Evolutionary conservation across 2,113 vertebrate genomes (phyloP).

Genomic region (Chitala chitala): DNA sequence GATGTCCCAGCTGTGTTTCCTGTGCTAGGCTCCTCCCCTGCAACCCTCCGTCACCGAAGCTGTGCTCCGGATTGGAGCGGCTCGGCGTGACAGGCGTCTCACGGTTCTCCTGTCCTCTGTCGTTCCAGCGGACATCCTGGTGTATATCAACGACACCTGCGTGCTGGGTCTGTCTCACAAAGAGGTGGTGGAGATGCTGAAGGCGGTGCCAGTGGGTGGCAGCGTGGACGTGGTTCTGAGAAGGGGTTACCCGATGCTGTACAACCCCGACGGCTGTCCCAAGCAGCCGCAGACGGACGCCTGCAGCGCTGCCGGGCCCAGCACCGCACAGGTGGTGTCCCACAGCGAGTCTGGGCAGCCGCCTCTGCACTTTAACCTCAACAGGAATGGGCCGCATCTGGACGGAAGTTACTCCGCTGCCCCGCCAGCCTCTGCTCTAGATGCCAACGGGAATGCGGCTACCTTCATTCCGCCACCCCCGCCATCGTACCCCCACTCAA

Average conservation of each 20-base stretch:
- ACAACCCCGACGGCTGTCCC: constrained; percentile 65
- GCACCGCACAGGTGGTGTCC: constrained; percentile 45
- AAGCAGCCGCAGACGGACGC: constrained; percentile 51
- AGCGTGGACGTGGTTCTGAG: constrained; percentile 64
- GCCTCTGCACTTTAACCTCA: constrained; percentile 28
- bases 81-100: neutral
- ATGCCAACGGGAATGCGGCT: constrained; percentile 23
- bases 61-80: too few relatives aligned
- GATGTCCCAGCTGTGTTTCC: too few relatives aligned
- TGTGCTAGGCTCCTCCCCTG: too few relatives aligned
- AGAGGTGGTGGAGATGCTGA: constrained; percentile 69
- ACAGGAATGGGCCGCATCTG: constrained; percentile 30
- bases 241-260: constrained; percentile 70
- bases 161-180: constrained; percentile 69
- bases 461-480: neutral
- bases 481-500: constrained; percentile 18
- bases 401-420: constrained; percentile 27
- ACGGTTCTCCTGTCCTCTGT: neutral
- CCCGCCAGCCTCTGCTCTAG: neutral
- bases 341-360: neutral
- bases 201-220: constrained; percentile 62
- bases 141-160: constrained; percentile 62
- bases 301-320: neutral
- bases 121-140: constrained; percentile 63
- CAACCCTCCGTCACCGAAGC: too few relatives aligned